Evolutionary conservation across 2,888 invertebrate species (phyloP), one percentile per base, ranked within the genome.

Genomic region (Temnothorax ravouxi): DNA sequence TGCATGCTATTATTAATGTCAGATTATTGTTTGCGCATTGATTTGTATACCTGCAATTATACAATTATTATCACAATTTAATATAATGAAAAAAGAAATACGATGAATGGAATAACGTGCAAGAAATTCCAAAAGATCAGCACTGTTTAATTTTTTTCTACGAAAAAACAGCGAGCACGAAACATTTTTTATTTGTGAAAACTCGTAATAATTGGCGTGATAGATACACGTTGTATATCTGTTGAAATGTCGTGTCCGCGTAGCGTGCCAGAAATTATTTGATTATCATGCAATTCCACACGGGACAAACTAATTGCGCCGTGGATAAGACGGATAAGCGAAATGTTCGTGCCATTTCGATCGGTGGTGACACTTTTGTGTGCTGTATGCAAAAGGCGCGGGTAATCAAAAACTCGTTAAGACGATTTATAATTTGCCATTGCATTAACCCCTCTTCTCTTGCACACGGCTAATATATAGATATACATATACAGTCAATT

Each of bases 331-430:
- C 75, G 69, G 85, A 87, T 85, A 86, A 89, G 90, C 83, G 84
- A 83, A 83, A 84, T 84, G 81, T 75, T 83, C 72, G 83, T 84
- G 84, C 61, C 85, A 77, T 90, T 90, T 89, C 88, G 91, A 92
- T 93, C 91, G 91, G 84, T 87, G 91, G 91, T 92, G 93, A 93
- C 92, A 93, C 90, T 91, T 93, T 92, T 92, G 91, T 91, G 91
- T 83, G 25, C 59, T 59, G 8, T 72, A 56, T 84, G 86, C 83
- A 88, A 86, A 91, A 90, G 87, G 90, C 87, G 86, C 87, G 67
- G 91, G 92, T 92, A 93, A 94, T 94, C 94, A 94, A 94, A 94
- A 93, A 90, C 93, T 94, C 94, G 93, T 94, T 94, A 93, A 93
- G 91, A 92, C 93, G 93, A 94, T 94, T 94, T 93, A 93, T 92